phyloP scores from a whole-genome alignment of 2,888 invertebrate genomes.

The Corbicula japonica region DNA sequence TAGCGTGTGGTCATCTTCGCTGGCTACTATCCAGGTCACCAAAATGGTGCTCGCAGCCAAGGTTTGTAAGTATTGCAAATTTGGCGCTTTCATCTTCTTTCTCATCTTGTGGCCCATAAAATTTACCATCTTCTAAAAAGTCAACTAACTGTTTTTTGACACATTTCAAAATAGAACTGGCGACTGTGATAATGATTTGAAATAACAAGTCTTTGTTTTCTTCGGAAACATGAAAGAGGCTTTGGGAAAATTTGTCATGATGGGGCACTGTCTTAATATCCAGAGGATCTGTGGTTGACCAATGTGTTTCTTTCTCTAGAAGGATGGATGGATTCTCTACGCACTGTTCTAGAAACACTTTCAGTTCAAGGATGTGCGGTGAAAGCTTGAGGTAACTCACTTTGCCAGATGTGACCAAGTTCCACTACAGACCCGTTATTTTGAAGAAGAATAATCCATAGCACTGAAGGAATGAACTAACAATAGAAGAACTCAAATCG shows the following conservation, averaged over 20 bases:
- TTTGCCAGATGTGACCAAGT: background rate
- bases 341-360: background rate
- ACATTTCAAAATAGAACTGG: background rate
- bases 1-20: constrained; percentile 49
- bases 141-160: constrained; percentile 53
- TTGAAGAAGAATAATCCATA: constrained; percentile 28
- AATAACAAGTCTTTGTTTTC: background rate
- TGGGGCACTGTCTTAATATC: background rate
- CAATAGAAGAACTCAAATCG: constrained; percentile 14
- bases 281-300: background rate
- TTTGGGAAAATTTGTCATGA: background rate
- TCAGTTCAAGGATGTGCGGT: background rate
- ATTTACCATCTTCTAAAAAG: constrained; percentile 58
- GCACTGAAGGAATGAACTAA: constrained; percentile 14
- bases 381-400: constrained; percentile 18
- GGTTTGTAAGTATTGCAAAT: constrained; percentile 56
- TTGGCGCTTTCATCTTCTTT: constrained; percentile 30
- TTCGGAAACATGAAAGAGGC: background rate
- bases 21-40: constrained; percentile 66
- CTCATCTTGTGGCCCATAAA: background rate
- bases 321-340: background rate
- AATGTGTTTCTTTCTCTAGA: background rate
- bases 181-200: background rate
- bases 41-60: constrained; percentile 70
- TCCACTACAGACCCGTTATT: constrained; percentile 40